Conservation (phyloP, 2,888 invertebrate genomes). For the Oxyteleia sp. region DNA sequence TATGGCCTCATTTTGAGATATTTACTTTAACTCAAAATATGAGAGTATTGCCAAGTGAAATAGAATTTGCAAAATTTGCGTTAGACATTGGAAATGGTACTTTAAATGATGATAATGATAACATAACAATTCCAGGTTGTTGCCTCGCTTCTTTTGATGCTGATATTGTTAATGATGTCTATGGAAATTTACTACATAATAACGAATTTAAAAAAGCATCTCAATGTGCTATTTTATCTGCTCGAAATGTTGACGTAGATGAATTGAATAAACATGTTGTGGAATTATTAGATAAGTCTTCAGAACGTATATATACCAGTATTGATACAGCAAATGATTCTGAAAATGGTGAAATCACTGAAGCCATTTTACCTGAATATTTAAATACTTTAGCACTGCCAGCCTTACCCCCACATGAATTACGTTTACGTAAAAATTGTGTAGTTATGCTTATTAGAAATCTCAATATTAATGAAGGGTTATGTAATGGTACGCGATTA, state of each 20-base stretch:
- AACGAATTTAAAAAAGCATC: slow-evolving; percentile 17
- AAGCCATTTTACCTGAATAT: too few species aligned
- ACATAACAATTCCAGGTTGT: slow-evolving; percentile 7
- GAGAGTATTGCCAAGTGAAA: slow-evolving; percentile 13
- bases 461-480: too few species aligned
- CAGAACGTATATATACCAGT: too few species aligned
- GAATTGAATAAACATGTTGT: slow-evolving; percentile 11
- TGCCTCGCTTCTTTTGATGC: neutral
- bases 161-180: slow-evolving; percentile 19
- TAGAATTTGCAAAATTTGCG: slow-evolving; percentile 16
- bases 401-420: slow-evolving; percentile 14
- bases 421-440: too few species aligned
- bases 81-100: slow-evolving; percentile 17
- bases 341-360: slow-evolving; percentile 13
- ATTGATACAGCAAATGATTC: slow-evolving; percentile 5
- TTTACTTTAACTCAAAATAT: slow-evolving; percentile 18
- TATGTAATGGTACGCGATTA: slow-evolving; percentile 7
- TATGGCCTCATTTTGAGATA: slow-evolving; percentile 4
- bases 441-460: too few species aligned
- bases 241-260: slow-evolving; percentile 13
- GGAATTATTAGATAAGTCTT: slow-evolving; percentile 7
- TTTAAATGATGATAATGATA: slow-evolving; percentile 8
- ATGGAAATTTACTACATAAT: slow-evolving; percentile 9
- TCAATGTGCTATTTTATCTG: slow-evolving; percentile 15
- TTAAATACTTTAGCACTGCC: slow-evolving; percentile 14